phyloP scores from a whole-genome alignment of 2,888 invertebrate genomes.

The Drosophila flavopinicola region DNA sequence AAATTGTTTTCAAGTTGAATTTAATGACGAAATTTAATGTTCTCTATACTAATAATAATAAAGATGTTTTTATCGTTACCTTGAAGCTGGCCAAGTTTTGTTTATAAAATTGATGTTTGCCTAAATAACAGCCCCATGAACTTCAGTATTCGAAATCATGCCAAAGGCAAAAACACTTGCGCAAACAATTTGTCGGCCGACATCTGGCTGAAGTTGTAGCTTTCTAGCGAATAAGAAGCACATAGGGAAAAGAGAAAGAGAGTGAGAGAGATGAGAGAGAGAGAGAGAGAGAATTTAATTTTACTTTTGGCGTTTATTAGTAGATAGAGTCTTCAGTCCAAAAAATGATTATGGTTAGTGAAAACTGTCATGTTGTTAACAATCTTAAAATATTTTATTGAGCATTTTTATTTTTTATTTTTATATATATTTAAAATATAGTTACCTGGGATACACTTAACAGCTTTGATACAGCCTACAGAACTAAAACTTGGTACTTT shows the following conservation, averaged over 20 bases:
- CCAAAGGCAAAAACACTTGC: constrained; percentile 41
- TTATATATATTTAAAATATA: too few species aligned
- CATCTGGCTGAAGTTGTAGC: not conserved
- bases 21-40: constrained; percentile 19
- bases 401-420: too few species aligned
- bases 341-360: not conserved
- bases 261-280: too few species aligned
- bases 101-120: constrained; percentile 26
- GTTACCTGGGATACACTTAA: too few species aligned
- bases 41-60: constrained; percentile 3
- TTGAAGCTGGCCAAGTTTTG: constrained; percentile 43
- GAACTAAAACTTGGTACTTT: too few species aligned
- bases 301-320: not conserved
- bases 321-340: not conserved
- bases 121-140: constrained; percentile 8
- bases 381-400: too few species aligned
- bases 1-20: constrained; percentile 24
- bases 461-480: too few species aligned
- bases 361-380: too few species aligned
- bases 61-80: constrained; percentile 22
- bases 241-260: too few species aligned
- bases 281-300: not conserved
- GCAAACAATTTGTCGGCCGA: constrained; percentile 27
- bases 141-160: not conserved
- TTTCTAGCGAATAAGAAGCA: too few species aligned